Evolutionary conservation across 2,113 vertebrate species (phyloP).

Genomic region (Pomatostomus ruficeps): DNA sequence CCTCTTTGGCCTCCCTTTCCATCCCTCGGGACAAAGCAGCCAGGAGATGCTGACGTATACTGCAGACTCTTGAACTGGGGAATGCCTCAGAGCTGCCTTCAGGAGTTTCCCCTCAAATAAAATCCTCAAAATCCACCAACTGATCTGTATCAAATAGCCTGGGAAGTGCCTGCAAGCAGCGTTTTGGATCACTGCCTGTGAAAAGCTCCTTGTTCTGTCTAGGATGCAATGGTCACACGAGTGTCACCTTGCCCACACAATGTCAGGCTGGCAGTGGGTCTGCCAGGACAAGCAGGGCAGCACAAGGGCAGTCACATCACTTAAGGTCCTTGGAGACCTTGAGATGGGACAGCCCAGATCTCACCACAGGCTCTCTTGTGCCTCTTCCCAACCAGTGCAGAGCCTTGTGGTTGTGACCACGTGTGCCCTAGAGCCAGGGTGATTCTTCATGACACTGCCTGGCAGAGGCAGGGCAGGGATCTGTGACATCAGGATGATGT

Average conservation of each 20-base stretch:
- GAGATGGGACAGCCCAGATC: background rate
- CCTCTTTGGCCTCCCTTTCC: background rate
- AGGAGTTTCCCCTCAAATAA: background rate
- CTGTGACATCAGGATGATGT: background rate
- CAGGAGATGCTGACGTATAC: background rate
- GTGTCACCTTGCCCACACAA: background rate
- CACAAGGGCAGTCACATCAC: background rate
- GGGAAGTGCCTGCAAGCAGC: background rate
- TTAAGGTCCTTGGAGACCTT: background rate
- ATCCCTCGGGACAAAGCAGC: background rate
- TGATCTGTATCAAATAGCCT: background rate
- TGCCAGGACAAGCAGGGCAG: fast-evolving
- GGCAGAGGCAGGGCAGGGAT: background rate
- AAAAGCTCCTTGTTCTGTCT: background rate
- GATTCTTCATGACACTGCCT: background rate
- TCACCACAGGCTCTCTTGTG: fast-evolving
- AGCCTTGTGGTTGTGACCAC: fast-evolving
- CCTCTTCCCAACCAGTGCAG: background rate
- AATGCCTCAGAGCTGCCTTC: background rate
- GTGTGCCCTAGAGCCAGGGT: background rate
- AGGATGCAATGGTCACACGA: fast-evolving
- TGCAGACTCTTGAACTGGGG: background rate
- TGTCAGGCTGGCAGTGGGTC: fast-evolving
- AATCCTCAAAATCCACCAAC: background rate
- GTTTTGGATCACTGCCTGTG: background rate